phyloP scores from a whole-genome alignment of 2,797 vertebrate species.

The Characodon lateralis region DNA sequence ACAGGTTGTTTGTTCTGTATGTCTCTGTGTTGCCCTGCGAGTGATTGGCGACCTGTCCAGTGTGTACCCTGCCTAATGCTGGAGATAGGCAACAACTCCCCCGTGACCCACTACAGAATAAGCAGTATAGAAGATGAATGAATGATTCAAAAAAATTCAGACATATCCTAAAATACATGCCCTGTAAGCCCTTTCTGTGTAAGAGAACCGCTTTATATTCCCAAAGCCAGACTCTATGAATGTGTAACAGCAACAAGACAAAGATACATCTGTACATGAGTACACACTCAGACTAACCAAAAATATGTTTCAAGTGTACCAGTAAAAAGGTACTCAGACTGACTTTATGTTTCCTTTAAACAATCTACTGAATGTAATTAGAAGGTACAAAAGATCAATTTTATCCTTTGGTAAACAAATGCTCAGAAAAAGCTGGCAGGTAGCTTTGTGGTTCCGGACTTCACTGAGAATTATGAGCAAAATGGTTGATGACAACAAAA shows the following conservation, averaged over 20 bases:
- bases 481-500: not conserved
- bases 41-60: too few species aligned
- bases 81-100: too few species aligned
- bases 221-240: not conserved
- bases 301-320: not conserved
- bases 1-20: too few species aligned
- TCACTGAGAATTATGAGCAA: slow-evolving; percentile 14
- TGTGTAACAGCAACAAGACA: slow-evolving; percentile 1
- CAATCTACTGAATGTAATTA: not conserved
- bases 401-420: not conserved
- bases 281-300: not conserved
- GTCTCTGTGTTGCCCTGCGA: too few species aligned
- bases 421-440: not conserved
- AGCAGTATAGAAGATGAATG: too few species aligned
- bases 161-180: not conserved
- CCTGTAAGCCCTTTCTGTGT: slow-evolving; percentile 4
- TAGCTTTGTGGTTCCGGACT: not conserved
- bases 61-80: too few species aligned
- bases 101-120: too few species aligned
- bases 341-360: slow-evolving; percentile 1
- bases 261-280: not conserved
- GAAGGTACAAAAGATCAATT: not conserved
- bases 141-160: not conserved
- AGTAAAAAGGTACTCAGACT: not conserved
- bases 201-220: slow-evolving; percentile 14